Evolutionary conservation across 2,888 invertebrate genomes (phyloP).

Genomic region (Nomada fabriciana): DNA sequence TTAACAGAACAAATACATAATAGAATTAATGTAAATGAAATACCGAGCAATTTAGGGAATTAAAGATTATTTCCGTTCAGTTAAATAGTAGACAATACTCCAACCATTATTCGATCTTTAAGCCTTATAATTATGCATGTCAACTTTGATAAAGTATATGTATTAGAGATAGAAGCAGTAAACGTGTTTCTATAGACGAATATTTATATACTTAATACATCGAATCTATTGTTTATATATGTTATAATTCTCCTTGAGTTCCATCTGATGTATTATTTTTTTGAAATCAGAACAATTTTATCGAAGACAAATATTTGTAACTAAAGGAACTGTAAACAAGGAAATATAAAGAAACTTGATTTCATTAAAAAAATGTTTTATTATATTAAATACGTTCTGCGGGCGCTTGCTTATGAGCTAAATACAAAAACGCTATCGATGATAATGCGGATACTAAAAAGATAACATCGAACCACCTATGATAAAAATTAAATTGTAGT

Average conservation of each 20-base stretch:
- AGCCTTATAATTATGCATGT: constrained; percentile 48
- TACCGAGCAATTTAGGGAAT: constrained; percentile 48
- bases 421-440: constrained; percentile 97
- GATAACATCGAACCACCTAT: constrained; percentile 99
- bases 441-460: constrained; percentile 98
- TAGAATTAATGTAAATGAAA: constrained; percentile 52
- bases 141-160: constrained; percentile 41
- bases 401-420: constrained; percentile 96
- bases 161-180: constrained; percentile 40
- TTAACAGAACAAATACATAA: constrained; percentile 56
- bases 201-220: constrained; percentile 50
- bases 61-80: constrained; percentile 33
- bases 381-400: constrained; percentile 78
- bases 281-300: not conserved
- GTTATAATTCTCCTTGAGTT: constrained; percentile 16
- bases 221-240: constrained; percentile 20
- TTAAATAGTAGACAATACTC: constrained; percentile 4
- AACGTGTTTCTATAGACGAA: constrained; percentile 28
- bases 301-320: constrained; percentile 8
- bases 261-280: not conserved
- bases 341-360: constrained; percentile 25
- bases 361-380: constrained; percentile 62
- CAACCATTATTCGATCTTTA: constrained; percentile 23
- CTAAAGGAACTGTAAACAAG: constrained; percentile 18
- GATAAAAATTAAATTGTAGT: constrained; percentile 99